Conservation (phyloP, 2,888 invertebrate species). For the Physocephala rufipes region DNA sequence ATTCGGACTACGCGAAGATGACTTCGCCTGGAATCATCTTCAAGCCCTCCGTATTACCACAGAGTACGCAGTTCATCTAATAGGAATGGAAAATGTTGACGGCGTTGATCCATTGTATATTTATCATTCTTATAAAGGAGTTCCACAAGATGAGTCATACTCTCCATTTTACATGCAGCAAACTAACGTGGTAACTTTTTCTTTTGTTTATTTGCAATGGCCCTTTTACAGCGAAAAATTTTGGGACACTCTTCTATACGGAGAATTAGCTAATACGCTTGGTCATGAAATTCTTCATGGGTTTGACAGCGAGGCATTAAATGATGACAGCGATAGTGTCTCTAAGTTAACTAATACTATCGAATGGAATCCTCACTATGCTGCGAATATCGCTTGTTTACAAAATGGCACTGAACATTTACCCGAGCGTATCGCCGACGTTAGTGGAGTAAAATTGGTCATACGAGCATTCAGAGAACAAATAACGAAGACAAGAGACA, state of each 20-base stretch:
- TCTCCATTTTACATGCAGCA: conserved; percentile 54
- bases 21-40: conserved; percentile 55
- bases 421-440: conserved; percentile 55
- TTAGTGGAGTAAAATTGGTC: conserved; percentile 56
- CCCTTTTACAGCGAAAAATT: conserved; percentile 54
- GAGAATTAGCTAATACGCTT: conserved; percentile 56
- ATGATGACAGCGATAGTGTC: conserved; percentile 48
- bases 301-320: conserved; percentile 53
- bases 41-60: conserved; percentile 50
- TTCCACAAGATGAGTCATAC: conserved; percentile 54
- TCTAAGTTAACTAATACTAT: conserved; percentile 10
- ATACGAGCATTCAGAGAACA: conserved; percentile 51
- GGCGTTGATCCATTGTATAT: conserved; percentile 47
- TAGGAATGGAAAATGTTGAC: background rate
- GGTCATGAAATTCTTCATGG: conserved; percentile 59
- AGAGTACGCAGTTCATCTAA: conserved; percentile 38
- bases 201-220: conserved; percentile 54
- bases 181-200: conserved; percentile 54
- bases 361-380: conserved; percentile 44
- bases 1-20: conserved; percentile 45
- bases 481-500: conserved; percentile 41
- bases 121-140: conserved; percentile 53
- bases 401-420: conserved; percentile 48
- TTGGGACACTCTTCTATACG: conserved; percentile 57
- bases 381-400: conserved; percentile 47